These are phyloP conservation scores for Triplophysa siluroides DNA, from an alignment of 2,113 vertebrate genomes.

Conservation along the genomic window DNA sequence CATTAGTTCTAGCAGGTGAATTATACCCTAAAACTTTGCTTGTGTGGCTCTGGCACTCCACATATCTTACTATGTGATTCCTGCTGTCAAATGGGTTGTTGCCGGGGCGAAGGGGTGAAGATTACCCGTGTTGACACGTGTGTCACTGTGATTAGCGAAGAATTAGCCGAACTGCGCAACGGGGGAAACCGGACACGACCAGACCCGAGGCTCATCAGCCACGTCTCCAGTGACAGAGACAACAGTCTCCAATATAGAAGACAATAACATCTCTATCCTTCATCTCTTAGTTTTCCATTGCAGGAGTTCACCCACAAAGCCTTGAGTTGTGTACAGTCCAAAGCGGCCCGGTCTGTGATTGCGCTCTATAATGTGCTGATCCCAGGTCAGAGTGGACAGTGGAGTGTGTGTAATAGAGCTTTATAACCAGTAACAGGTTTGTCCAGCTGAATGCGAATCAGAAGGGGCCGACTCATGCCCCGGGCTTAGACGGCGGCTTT, in stretches of 20 bases:
- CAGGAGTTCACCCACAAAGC: constrained; percentile 21
- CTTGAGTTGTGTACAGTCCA: not conserved
- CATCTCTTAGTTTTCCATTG: constrained; percentile 10
- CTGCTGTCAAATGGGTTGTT: constrained; percentile 52
- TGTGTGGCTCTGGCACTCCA: constrained; percentile 30
- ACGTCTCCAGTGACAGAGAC: constrained; percentile 28
- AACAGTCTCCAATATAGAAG: not conserved
- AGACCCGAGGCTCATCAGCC: constrained; percentile 45
- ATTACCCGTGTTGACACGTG: constrained; percentile 55
- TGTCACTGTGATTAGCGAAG: constrained; percentile 55
- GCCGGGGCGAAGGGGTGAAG: constrained; percentile 42
- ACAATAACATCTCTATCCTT: constrained; percentile 31
- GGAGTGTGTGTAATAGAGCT: constrained; percentile 28
- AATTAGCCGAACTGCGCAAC: constrained; percentile 52
- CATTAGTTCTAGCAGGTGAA: constrained; percentile 25
- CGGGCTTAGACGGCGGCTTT: constrained; percentile 11
- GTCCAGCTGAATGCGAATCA: constrained; percentile 41
- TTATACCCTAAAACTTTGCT: constrained; percentile 33
- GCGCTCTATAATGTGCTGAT: constrained; percentile 56
- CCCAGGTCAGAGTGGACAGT: constrained; percentile 40
- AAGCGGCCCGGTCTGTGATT: constrained; percentile 27
- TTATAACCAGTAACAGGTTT: constrained; percentile 51
- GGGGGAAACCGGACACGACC: constrained; percentile 33
- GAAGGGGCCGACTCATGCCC: constrained; percentile 45
- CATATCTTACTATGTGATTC: constrained; percentile 49